Evolutionary conservation across 1,140 invertebrate species (phyloP), one percentile per base, ranked within the genome.

Genomic region (Drosophila oshimai): DNA sequence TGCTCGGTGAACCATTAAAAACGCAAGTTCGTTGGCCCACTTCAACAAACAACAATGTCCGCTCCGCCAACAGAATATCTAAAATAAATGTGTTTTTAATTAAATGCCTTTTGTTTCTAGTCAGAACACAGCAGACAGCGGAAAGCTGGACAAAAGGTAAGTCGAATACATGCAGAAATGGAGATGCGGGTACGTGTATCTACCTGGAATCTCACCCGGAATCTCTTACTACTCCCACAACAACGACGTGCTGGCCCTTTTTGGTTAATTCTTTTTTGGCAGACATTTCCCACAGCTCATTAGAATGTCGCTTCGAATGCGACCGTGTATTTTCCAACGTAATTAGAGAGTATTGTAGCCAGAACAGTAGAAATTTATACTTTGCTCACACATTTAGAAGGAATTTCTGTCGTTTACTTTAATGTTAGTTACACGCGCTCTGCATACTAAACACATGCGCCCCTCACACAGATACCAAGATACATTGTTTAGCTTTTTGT

Each of bases 61-160:
- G 60, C 55, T 64, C 60, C 60, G 60, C 55, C 55, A 58, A 36
- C 39, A 61, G 37, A 55, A 54, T 64, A 57, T 58, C 50, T 58
- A 71, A 81, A 68, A 72, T 76, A 81, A 81, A 81, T 81, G 77
- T 73, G 72, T 76, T 81, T 81, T 81, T 81, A 81, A 81, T 81
- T 76, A 81, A 81, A 81, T 81, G 51, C 50, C 68, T 76, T 68
- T 75, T 80, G 74, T 34, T 80, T 81, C 29, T 51, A 65, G 44
- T 36, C 47, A 42, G 39, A 44, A 34, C 34, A 41, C 24, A 51
- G 22, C 6, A 18, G 18, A 29, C 22, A 13, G 20, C 31, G 22
- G 31, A 34, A 53, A 31, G 37, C 73, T 51, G 68, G 64, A 74
- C 70, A 78, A 69, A 54, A 61, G 49, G 74, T 37, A 47, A 36